These are phyloP conservation scores for Noctuana brunneofusca DNA, from an alignment of 2,888 invertebrate genomes.

Conservation along the genomic window DNA sequence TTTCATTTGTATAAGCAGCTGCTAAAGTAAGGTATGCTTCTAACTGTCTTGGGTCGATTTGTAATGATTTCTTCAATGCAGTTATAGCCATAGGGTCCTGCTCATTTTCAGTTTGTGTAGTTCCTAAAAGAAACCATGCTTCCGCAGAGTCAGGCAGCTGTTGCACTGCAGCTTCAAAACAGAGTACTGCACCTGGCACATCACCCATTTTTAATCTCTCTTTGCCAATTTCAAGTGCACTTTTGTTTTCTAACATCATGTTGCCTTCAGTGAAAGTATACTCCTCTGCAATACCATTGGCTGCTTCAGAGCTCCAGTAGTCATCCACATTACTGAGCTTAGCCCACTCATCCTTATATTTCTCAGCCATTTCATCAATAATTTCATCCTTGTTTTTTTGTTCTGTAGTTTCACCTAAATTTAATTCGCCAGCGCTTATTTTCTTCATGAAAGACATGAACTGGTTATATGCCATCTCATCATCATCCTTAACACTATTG, in stretches of 20 bases:
- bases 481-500: conserved; percentile 82
- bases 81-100: conserved; percentile 96
- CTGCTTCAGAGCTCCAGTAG: conserved; percentile 86
- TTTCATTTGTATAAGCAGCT: conserved; percentile 98
- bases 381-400: conserved; percentile 69
- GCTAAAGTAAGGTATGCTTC: conserved; percentile 95
- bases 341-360: conserved; percentile 90
- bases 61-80: conserved; percentile 93
- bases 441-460: conserved; percentile 93
- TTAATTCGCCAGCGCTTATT: conserved; percentile 86
- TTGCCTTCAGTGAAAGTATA: conserved; percentile 93
- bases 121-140: conserved; percentile 94
- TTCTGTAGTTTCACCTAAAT: conserved; percentile 74
- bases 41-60: conserved; percentile 90
- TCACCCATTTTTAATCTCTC: conserved; percentile 92
- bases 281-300: conserved; percentile 82
- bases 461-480: conserved; percentile 88
- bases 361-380: conserved; percentile 80
- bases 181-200: conserved; percentile 96
- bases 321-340: conserved; percentile 86
- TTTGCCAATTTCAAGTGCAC: conserved; percentile 94
- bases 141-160: conserved; percentile 90
- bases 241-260: conserved; percentile 89
- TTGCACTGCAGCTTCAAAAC: conserved; percentile 97
- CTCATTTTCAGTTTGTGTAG: conserved; percentile 98